phyloP scores from a whole-genome alignment of 2,113 vertebrate genomes.

The Podarcis muralis region DNA sequence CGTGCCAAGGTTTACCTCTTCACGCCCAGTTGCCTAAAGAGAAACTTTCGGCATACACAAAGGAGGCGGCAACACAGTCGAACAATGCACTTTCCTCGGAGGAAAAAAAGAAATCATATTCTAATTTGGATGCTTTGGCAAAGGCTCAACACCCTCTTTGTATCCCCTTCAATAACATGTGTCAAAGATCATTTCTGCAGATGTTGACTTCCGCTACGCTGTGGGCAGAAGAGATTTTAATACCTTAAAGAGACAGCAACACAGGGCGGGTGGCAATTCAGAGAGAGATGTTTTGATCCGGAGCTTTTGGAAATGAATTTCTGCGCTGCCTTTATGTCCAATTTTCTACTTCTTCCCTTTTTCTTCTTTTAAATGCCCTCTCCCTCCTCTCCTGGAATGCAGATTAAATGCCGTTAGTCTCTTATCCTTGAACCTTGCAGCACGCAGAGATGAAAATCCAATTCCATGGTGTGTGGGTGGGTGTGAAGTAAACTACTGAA shows the following conservation, averaged over 20 bases:
- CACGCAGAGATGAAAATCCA: slow-evolving; percentile 69
- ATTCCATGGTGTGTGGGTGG: slow-evolving; percentile 20
- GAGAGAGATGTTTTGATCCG: slow-evolving; percentile 61
- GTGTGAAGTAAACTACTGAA: slow-evolving; percentile 47
- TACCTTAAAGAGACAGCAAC: slow-evolving; percentile 53
- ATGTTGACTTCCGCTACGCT: slow-evolving; percentile 56
- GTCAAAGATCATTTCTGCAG: slow-evolving; percentile 61
- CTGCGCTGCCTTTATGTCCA: slow-evolving; percentile 64
- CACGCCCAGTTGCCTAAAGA: slow-evolving; percentile 18
- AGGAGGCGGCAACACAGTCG: background rate
- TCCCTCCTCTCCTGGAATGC: slow-evolving; percentile 45
- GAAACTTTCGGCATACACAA: slow-evolving; percentile 5
- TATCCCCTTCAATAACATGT: slow-evolving; percentile 60
- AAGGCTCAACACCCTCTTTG: slow-evolving; percentile 30
- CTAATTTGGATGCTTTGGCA: slow-evolving; percentile 60
- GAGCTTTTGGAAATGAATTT: slow-evolving; percentile 59
- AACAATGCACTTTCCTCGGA: background rate
- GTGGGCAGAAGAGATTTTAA: slow-evolving; percentile 59
- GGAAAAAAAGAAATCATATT: background rate
- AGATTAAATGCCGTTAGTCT: slow-evolving; percentile 69
- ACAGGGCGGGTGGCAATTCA: slow-evolving; percentile 62
- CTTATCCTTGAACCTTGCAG: slow-evolving; percentile 71
- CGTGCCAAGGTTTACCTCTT: slow-evolving; percentile 1
- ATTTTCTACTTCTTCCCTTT: slow-evolving; percentile 37
- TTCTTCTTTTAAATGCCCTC: background rate